Conservation (phyloP, 2,113 vertebrate species). For the Poecile atricapillus region DNA sequence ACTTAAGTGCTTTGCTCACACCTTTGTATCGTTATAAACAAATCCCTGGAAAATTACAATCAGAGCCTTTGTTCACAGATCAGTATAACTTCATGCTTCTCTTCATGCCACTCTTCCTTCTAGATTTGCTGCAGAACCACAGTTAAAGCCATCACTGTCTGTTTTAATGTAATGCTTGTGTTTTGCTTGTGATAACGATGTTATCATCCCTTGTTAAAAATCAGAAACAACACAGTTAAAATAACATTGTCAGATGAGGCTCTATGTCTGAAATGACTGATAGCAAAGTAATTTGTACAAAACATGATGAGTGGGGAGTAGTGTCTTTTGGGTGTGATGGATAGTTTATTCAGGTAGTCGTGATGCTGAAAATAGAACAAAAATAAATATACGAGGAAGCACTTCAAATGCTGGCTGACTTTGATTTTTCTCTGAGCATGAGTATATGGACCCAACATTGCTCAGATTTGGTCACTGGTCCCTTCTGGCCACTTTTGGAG, state of each 20-base stretch:
- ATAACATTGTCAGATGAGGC: not conserved
- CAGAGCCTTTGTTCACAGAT: not conserved
- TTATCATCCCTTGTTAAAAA: not conserved
- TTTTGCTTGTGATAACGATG: not conserved
- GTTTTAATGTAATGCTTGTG: not conserved
- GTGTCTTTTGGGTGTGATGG: not conserved
- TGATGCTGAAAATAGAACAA: not conserved
- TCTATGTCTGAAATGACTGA: not conserved
- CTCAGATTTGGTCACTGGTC: not conserved
- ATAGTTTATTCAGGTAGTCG: not conserved
- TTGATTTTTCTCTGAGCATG: not conserved
- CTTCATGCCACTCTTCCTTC: not conserved
- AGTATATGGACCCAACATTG: not conserved
- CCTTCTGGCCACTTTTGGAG: not conserved
- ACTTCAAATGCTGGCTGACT: not conserved
- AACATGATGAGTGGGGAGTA: not conserved
- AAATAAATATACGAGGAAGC: not conserved
- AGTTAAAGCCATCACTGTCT: not conserved
- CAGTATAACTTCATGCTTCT: not conserved
- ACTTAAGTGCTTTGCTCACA: not conserved
- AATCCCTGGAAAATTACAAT: not conserved
- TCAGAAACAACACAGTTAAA: not conserved
- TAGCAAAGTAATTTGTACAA: not conserved
- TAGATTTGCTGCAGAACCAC: not conserved
- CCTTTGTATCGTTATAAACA: not conserved